Evolutionary conservation across 2,888 invertebrate species (phyloP).

Genomic region (Pseudococcus viburni): DNA sequence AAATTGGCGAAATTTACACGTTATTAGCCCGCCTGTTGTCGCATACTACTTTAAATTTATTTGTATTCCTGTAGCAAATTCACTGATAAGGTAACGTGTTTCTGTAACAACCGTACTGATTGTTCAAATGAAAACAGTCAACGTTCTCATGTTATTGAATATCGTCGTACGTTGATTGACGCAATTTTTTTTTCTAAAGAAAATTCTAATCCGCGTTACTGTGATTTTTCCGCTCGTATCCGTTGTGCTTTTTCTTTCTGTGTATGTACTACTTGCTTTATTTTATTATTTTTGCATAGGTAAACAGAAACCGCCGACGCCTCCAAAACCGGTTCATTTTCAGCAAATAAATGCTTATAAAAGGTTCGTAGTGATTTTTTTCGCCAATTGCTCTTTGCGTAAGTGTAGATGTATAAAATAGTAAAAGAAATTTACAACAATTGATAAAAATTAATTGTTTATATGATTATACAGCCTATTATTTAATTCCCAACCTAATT

Average conservation of each 20-base stretch:
- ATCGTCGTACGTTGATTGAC: constrained; percentile 25
- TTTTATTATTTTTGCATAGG: constrained; percentile 54
- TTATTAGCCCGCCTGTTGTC: neutral
- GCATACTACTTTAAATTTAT: constrained; percentile 29
- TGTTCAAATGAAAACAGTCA: constrained; percentile 40
- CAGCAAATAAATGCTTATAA: constrained; percentile 58
- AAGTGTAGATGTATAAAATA: neutral
- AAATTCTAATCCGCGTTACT: constrained; percentile 6
- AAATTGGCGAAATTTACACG: neutral
- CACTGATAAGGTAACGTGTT: constrained; percentile 41
- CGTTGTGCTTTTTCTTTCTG: constrained; percentile 21
- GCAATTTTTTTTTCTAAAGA: constrained; percentile 19
- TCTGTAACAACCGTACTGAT: constrained; percentile 8
- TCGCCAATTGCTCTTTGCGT: constrained; percentile 34
- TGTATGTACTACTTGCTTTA: neutral
- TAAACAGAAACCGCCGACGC: constrained; percentile 64
- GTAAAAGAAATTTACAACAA: neutral
- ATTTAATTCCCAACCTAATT: neutral
- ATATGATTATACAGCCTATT: constrained; percentile 3
- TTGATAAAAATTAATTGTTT: constrained; percentile 49
- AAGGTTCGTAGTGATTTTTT: constrained; percentile 53
- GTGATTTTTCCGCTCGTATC: neutral
- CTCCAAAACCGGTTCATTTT: constrained; percentile 64
- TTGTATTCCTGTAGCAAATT: constrained; percentile 41
- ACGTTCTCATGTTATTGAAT: constrained; percentile 18